Percentiles rank a stretch among this genome's conserved stretches.
These are phyloP conservation scores for Notodonta dromedarius DNA, from an alignment of 2,888 invertebrate genomes.

Conservation along the genomic window DNA sequence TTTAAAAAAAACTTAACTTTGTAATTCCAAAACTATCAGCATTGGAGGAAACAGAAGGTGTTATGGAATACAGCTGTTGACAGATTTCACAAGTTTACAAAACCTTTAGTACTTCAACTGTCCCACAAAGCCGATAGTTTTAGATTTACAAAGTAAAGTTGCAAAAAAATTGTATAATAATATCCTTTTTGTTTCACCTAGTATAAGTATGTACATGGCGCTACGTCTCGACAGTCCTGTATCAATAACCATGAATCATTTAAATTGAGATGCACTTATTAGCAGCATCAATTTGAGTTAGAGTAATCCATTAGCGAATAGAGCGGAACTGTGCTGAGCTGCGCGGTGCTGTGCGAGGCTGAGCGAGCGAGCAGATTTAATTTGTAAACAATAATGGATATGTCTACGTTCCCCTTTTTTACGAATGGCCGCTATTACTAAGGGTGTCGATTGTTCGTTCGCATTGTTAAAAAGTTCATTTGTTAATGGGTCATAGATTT, in stretches of 20 bases:
- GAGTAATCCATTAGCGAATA: conserved; percentile 69
- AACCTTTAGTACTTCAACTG: too few relatives aligned
- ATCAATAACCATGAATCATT: not conserved
- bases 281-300: conserved; percentile 49
- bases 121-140: too few relatives aligned
- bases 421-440: conserved; percentile 21
- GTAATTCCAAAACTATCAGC: too few relatives aligned
- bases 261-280: not conserved
- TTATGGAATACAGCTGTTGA: too few relatives aligned
- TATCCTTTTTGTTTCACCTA: too few relatives aligned
- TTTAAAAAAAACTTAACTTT: too few relatives aligned
- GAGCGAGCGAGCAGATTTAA: conserved; percentile 64
- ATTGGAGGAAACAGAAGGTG: too few relatives aligned
- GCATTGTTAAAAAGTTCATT: not conserved
- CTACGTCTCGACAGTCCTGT: not conserved
- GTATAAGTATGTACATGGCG: too few relatives aligned
- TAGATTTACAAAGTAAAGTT: too few relatives aligned
- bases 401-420: conserved; percentile 44
- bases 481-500: not conserved
- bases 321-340: not conserved
- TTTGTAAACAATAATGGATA: conserved; percentile 71
- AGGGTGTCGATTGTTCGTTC: conserved; percentile 9
- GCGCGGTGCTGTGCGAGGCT: conserved; percentile 16
- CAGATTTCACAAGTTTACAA: too few relatives aligned
- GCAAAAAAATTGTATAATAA: too few relatives aligned